phyloP scores from a whole-genome alignment of 1,140 invertebrate genomes.

The Drosophila punjabiensis region DNA sequence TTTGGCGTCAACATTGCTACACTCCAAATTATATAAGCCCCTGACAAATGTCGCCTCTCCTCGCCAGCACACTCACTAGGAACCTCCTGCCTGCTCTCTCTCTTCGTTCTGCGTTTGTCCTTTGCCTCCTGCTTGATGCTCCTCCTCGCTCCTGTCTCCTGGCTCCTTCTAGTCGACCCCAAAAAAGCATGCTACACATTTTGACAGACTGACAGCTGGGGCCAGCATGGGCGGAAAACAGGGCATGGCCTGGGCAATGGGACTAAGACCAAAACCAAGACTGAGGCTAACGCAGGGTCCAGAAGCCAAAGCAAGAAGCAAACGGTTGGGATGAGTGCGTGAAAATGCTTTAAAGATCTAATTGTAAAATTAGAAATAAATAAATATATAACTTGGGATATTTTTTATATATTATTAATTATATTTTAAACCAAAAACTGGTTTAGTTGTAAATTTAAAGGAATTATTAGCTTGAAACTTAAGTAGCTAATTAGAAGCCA shows the following conservation, averaged over 20 bases:
- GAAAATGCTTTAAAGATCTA: background rate
- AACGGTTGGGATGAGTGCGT: conserved; percentile 3
- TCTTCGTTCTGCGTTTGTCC: background rate
- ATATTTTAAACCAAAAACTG: too few species aligned
- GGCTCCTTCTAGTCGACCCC: conserved; percentile 12
- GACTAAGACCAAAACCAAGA: background rate
- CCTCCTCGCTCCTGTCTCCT: background rate
- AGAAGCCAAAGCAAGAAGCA: conserved; percentile 1
- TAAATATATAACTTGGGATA: background rate
- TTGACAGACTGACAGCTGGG: conserved; percentile 54
- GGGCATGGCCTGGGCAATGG: background rate
- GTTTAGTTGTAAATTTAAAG: background rate
- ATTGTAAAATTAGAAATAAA: background rate
- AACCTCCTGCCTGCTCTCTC: background rate
- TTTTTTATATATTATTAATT: too few species aligned
- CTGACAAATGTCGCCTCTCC: conserved; percentile 27
- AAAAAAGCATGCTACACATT: conserved; percentile 46
- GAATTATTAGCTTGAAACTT: background rate
- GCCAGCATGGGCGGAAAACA: conserved; percentile 17
- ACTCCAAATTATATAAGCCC: conserved; percentile 51
- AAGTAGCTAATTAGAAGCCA: background rate
- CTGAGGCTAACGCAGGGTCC: conserved; percentile 5
- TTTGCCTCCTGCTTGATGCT: background rate
- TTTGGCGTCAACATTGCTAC: conserved; percentile 33
- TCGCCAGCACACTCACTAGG: background rate